Base-by-base conservation (phyloP, 2,888 invertebrate species). In the Apodemia hepburni region DNA sequence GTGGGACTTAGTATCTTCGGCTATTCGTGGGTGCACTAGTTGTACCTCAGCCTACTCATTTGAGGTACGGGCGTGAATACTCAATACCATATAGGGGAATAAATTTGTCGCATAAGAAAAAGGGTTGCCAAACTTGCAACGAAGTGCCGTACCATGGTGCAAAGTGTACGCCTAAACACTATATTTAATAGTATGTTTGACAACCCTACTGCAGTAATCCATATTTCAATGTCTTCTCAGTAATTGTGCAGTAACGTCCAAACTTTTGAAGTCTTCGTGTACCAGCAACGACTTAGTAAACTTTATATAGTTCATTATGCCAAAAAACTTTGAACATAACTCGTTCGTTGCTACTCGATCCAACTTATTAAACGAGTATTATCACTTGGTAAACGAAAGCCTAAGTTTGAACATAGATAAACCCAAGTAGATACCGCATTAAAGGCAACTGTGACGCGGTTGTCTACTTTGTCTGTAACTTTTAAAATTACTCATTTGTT, bases 351-450 rank as follows among this genome's bases (percentile, higher is more conserved):
- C 51, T 51, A 27, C 54, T 18, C 15, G 54, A 54, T 54, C 27
- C 15, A 54, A 54, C 54, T 54, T 54, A 54, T 54, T 54, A 54
- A 54, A 27, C 54, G 54, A 15, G 54, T 54, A 54, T 54, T 54
- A 54, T 54, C 54, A 27, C 27, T 54, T 27, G 27, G 54, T 54
- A 58, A 33, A 54, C 51, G 57, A 58, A 58, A 58, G 57, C n/a
- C 33, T 33, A 57, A 58, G 58, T 62, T 61, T 59, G 62, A 64
- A 65, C n/a, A 5, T 38, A 12, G 45, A 45, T 45, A 45, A 45
- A 6, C n/a, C 45, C 7, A 12, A 6, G 15, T 45, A 45, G 45
- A 45, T 45, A 6, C 45, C 45, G 45, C 45, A 45, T 9, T 9
- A 9, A 33, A 9, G 33, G 33, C 33, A 33, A 9, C 33, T 33